phyloP scores from a whole-genome alignment of 1,140 invertebrate genomes.

The Fopius arisanus region DNA sequence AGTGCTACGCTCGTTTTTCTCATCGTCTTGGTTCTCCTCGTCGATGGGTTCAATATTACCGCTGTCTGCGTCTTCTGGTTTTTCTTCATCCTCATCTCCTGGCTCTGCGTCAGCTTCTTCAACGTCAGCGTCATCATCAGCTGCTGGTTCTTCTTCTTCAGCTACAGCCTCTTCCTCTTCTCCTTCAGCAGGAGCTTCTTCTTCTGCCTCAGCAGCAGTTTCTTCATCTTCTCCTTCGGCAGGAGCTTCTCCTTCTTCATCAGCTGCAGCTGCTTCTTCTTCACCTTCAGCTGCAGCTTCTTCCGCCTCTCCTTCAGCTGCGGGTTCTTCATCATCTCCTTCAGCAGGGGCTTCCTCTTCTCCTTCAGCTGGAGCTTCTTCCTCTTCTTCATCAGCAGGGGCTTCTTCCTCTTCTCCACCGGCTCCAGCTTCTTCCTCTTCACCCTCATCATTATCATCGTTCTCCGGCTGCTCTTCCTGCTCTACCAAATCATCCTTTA shows the following conservation, averaged over 20 bases:
- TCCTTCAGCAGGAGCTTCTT: constrained; percentile 35
- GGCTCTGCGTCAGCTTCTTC: not conserved
- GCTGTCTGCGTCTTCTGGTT: constrained; percentile 53
- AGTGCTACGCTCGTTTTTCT: constrained; percentile 50
- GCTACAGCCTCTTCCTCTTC: constrained; percentile 43
- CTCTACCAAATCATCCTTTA: constrained; percentile 38
- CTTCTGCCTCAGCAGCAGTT: constrained; percentile 51
- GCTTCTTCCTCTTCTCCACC: constrained; percentile 26
- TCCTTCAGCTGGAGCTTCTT: constrained; percentile 46
- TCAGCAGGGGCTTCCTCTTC: constrained; percentile 42
- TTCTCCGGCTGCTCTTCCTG: constrained; percentile 36
- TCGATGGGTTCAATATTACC: constrained; percentile 54
- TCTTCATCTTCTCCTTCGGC: constrained; percentile 20
- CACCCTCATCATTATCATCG: constrained; percentile 31
- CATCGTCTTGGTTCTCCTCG: constrained; percentile 37
- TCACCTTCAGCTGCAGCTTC: constrained; percentile 34
- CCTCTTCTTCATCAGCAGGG: constrained; percentile 41
- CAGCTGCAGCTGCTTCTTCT: constrained; percentile 42
- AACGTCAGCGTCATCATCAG: constrained; percentile 52
- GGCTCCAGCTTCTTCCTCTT: constrained; percentile 23
- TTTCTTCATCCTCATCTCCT: constrained; percentile 39
- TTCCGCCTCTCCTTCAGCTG: constrained; percentile 37
- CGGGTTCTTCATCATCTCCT: constrained; percentile 41
- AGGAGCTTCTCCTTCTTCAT: constrained; percentile 57
- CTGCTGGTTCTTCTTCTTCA: constrained; percentile 21